phyloP scores from a whole-genome alignment of 2,888 invertebrate species.

The Philonicus albiceps region DNA sequence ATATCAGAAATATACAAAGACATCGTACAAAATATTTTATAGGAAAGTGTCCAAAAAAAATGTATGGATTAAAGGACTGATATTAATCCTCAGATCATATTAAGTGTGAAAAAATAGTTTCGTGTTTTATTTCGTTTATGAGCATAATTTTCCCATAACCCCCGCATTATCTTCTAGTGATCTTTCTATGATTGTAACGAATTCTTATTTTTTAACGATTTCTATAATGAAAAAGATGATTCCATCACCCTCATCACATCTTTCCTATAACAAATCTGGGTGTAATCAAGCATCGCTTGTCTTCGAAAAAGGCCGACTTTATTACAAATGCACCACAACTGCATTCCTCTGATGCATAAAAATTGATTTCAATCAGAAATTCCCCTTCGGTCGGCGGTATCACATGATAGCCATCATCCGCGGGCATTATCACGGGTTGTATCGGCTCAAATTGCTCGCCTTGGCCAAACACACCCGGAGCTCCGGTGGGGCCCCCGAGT shows the following conservation, averaged over 20 bases:
- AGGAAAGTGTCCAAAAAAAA: too few species aligned
- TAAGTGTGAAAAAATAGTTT: background rate
- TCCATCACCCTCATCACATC: background rate
- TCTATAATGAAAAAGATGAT: background rate
- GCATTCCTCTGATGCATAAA: conserved; percentile 20
- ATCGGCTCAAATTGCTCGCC: background rate
- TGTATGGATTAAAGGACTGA: background rate
- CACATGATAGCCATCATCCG: background rate
- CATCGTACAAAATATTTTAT: too few species aligned
- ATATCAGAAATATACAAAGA: too few species aligned
- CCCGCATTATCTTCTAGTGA: background rate
- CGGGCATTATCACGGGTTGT: background rate
- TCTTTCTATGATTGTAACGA: background rate
- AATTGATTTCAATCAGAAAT: conserved; percentile 21
- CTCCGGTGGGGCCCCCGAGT: background rate
- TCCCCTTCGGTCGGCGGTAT: background rate
- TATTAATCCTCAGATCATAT: background rate
- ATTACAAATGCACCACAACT: background rate
- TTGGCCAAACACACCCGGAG: background rate
- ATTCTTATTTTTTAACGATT: background rate
- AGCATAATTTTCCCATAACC: background rate
- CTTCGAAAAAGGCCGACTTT: background rate
- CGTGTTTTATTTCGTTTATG: background rate
- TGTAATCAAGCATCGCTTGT: conserved; percentile 31
- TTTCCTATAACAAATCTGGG: background rate